phyloP scores from a whole-genome alignment of 2,113 vertebrate genomes.

The Penelope pileata region DNA sequence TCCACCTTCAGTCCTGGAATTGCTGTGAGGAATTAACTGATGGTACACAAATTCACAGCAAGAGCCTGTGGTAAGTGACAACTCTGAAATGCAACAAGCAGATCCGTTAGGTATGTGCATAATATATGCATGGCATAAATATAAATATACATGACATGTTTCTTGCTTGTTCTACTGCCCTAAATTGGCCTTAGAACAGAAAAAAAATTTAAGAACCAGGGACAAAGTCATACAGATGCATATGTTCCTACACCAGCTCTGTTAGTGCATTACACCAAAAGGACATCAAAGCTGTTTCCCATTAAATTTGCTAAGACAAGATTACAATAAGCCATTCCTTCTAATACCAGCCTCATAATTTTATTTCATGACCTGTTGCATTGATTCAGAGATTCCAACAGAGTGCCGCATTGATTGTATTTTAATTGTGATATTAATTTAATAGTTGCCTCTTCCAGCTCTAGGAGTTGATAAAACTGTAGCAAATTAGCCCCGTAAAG shows the following conservation, averaged over 20 bases:
- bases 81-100: not conserved
- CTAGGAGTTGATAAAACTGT: not conserved
- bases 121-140: fast-evolving
- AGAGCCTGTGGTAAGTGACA: fast-evolving
- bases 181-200: not conserved
- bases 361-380: not conserved
- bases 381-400: not conserved
- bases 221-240: fast-evolving
- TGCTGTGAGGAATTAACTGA: not conserved
- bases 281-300: not conserved
- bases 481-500: not conserved
- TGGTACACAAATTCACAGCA: not conserved
- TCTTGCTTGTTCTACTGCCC: not conserved
- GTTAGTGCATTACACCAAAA: fast-evolving
- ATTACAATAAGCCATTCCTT: not conserved
- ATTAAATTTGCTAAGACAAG: not conserved
- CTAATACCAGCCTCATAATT: not conserved
- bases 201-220: not conserved
- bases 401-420: not conserved
- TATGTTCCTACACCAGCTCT: not conserved
- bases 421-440: slow-evolving; percentile 17
- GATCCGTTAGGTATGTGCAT: fast-evolving
- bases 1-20: not conserved
- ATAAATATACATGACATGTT: not conserved
- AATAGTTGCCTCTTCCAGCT: not conserved